Evolutionary conservation across 2,113 vertebrate species (phyloP), one percentile per base, ranked within the genome.

Genomic region (Anolis sagrei): DNA sequence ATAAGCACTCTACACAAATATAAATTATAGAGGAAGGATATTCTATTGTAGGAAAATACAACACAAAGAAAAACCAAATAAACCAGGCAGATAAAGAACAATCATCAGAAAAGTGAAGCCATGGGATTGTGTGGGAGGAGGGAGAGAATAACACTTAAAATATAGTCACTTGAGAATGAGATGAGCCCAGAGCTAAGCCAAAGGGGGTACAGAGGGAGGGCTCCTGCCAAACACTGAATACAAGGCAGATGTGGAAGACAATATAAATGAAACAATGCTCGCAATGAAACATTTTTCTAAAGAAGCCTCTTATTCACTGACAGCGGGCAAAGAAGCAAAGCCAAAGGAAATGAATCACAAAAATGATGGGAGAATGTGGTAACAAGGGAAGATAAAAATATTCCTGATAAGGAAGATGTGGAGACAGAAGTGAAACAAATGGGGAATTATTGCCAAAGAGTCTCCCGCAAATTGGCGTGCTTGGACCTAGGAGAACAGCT

Each of bases 361-460:
- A 90, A 66, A 5, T 3, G 83, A 88, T 81, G 86, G 82, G 81
- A 79, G 86, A 87, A 85, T 74, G 86, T 58, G 19, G 51, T 61
- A 89, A 82, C 29, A 88, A 92, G 16, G 13, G 70, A 88, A 81
- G 39, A 88, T 82, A 48, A 89, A 94, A 95, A 94, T 93, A 91
- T 94, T 94, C 90, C 84, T 66, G 19, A 84, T 91, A 79, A 61
- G 90, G 66, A 70, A 89, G 84, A 77, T 7, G 74, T 88, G 75
- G 83, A 1, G 2, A 86, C 68, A 83, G 44, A 73, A 79, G 29
- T 84, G 76, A 85, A 82, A 89, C 86, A 86, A 90, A 78, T 81
- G 77, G 66, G 8, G 79, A 88, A 88, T 74, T 68, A 70, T 6
- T 75, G 58, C 32, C 13, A 44, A 0, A 0, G 19, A 27, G 86